These are phyloP conservation scores for Dicentrarchus labrax DNA, from an alignment of 2,113 vertebrate species.

Conservation along the genomic window DNA sequence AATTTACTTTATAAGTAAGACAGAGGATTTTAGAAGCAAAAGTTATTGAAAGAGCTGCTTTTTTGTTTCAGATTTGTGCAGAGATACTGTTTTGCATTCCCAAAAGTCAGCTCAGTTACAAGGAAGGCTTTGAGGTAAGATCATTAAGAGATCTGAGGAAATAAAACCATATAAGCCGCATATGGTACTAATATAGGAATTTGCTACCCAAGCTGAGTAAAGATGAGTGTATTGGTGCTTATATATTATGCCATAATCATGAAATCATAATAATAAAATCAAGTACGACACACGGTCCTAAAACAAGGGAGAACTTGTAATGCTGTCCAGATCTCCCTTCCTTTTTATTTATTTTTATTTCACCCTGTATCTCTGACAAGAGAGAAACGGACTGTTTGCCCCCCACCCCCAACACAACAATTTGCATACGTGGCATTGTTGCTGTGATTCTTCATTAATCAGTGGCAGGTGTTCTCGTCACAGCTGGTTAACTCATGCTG, in stretches of 20 bases:
- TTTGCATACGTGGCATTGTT: conserved; percentile 54
- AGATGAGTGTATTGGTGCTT: not conserved
- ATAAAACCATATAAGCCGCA: not conserved
- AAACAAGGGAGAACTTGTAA: not conserved
- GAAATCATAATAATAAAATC: conserved; percentile 4
- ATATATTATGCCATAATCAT: not conserved
- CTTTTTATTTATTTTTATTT: not conserved
- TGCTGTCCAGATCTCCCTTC: not conserved
- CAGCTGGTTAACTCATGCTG: conserved; percentile 70
- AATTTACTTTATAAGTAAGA: not conserved
- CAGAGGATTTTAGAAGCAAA: not conserved
- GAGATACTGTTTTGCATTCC: not conserved
- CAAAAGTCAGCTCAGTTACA: not conserved
- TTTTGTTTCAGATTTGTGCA: too few relatives aligned
- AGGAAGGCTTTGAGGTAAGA: not conserved
- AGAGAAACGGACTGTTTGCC: not conserved
- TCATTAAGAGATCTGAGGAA: not conserved
- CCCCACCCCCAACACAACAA: conserved; percentile 42
- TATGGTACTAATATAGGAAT: not conserved
- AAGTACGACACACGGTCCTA: not conserved
- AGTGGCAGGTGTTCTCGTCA: conserved; percentile 78
- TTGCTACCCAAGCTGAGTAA: not conserved
- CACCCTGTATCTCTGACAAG: too few relatives aligned
- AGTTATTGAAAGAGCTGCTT: not conserved
- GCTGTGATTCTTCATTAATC: conserved; percentile 72